phyloP scores from a whole-genome alignment of 2,113 vertebrate species.

The Gallinago undulata region DNA sequence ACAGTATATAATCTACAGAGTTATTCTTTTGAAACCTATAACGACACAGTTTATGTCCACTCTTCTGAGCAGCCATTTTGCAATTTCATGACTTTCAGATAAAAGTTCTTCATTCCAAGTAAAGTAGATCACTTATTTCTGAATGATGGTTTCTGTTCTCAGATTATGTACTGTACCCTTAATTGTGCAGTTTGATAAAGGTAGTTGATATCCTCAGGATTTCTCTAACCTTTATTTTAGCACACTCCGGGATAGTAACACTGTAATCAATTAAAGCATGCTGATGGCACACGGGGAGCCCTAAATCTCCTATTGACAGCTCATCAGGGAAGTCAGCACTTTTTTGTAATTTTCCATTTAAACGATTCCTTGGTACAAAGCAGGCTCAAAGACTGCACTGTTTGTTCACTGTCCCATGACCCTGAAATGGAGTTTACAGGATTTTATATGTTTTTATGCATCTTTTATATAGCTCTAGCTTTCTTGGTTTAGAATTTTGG shows the following conservation, averaged over 20 bases:
- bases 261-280: slow-evolving; percentile 33
- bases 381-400: background rate
- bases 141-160: slow-evolving; percentile 14
- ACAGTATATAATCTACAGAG: background rate
- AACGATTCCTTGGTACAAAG: slow-evolving; percentile 16
- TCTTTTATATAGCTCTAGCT: background rate
- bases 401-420: background rate
- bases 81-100: background rate
- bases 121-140: slow-evolving; percentile 3
- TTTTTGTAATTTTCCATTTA: slow-evolving; percentile 15
- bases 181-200: slow-evolving; percentile 70
- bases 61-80: slow-evolving; percentile 4
- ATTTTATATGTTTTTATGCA: background rate
- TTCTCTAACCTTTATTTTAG: slow-evolving; percentile 75
- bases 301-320: slow-evolving; percentile 62
- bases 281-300: slow-evolving; percentile 31
- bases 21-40: background rate
- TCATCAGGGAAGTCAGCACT: slow-evolving; percentile 27
- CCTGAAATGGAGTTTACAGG: background rate
- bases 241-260: slow-evolving; percentile 52
- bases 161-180: slow-evolving; percentile 62
- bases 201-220: slow-evolving; percentile 73
- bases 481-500: background rate
- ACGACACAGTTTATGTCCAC: background rate
- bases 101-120: background rate